These are phyloP conservation scores for Phataginus tetradactyla DNA, from an alignment of 2,797 vertebrate species.

Conservation along the genomic window DNA sequence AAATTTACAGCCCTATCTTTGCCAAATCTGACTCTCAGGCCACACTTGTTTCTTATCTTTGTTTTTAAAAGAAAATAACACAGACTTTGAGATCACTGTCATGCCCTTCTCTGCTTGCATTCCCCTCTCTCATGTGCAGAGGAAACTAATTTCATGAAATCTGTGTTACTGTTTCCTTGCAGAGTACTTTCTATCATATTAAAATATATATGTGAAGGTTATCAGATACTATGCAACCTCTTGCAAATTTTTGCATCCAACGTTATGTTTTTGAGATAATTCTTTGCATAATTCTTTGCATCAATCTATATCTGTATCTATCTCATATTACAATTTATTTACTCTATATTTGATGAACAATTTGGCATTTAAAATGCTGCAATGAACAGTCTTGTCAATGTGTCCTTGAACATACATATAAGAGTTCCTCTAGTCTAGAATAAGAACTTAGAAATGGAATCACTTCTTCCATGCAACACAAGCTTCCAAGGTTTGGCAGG, in stretches of 20 bases:
- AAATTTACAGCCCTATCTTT: neutral
- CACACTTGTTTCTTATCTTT: neutral
- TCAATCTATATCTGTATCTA: too few species aligned
- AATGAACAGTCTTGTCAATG: neutral
- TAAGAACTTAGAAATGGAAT: neutral
- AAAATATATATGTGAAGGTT: neutral
- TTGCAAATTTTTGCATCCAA: neutral
- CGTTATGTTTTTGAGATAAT: neutral
- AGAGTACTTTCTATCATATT: neutral
- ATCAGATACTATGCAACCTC: neutral
- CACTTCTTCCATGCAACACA: neutral
- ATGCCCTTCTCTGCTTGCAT: neutral
- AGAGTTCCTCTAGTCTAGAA: neutral
- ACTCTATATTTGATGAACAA: neutral
- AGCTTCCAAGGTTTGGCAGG: neutral
- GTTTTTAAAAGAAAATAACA: neutral
- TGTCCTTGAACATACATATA: neutral
- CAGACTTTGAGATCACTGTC: neutral
- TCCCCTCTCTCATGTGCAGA: neutral
- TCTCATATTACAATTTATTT: neutral
- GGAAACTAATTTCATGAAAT: neutral
- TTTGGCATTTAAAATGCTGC: neutral
- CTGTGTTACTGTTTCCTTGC: neutral
- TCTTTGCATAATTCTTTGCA: neutral
- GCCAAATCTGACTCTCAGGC: neutral